Percentiles rank a stretch among this genome's conserved stretches.
These are phyloP conservation scores for Pseudomyrmex gracilis DNA, from an alignment of 1,140 invertebrate species.

Conservation along the genomic window DNA sequence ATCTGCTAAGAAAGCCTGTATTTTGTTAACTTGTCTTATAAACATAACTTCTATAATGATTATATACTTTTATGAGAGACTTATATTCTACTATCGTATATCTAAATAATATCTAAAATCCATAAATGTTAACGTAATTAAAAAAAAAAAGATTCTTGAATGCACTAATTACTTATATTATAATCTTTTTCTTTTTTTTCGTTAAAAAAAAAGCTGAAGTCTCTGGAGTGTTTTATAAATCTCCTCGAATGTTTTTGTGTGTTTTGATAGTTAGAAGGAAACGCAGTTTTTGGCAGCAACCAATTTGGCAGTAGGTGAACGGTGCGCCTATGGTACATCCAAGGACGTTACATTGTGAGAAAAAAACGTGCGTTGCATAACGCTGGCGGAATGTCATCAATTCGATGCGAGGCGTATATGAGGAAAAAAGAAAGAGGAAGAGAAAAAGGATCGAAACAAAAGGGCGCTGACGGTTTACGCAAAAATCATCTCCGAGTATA, in stretches of 20 bases:
- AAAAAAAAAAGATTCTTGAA: slow-evolving; percentile 22
- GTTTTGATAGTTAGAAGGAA: slow-evolving; percentile 23
- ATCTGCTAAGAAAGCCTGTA: too few relatives aligned
- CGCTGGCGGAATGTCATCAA: slow-evolving; percentile 42
- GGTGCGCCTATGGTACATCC: slow-evolving; percentile 72
- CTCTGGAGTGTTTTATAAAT: background rate
- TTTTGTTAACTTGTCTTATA: too few relatives aligned
- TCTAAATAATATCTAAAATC: background rate
- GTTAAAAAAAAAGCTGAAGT: background rate
- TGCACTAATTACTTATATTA: slow-evolving; percentile 8
- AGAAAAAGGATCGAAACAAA: background rate
- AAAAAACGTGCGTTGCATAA: slow-evolving; percentile 66
- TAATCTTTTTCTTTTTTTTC: slow-evolving; percentile 24
- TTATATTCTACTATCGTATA: background rate
- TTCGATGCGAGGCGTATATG: slow-evolving; percentile 17
- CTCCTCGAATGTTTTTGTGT: background rate
- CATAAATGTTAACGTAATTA: background rate
- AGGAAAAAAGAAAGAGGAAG: background rate
- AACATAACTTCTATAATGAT: background rate
- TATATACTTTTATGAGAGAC: background rate
- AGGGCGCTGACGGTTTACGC: slow-evolving; percentile 13
- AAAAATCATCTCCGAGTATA: slow-evolving; percentile 42
- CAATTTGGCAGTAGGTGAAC: slow-evolving; percentile 78
- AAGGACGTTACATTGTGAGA: slow-evolving; percentile 78
- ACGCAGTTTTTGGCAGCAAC: background rate